Evolutionary conservation across 2,797 vertebrate species (phyloP).

Genomic region (Eidolon dupreanum): DNA sequence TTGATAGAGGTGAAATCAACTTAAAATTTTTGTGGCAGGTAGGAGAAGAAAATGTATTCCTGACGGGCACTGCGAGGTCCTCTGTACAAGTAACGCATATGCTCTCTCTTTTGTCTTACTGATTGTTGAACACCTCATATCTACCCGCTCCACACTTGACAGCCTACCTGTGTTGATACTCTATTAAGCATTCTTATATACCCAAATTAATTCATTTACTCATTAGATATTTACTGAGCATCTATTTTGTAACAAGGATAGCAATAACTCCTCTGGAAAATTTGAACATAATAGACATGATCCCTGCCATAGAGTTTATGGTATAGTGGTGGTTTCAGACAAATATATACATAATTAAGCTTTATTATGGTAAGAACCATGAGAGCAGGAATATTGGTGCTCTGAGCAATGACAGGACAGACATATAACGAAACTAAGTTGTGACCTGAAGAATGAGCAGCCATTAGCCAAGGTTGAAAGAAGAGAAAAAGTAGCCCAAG

Average conservation of each 20-base stretch:
- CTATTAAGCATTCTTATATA: not conserved
- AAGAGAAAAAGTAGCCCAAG: not conserved
- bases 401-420: not conserved
- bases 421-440: not conserved
- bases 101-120: not conserved
- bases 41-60: not conserved
- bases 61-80: not conserved
- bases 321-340: not conserved
- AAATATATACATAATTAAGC: not conserved
- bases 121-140: not conserved
- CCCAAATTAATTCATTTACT: not conserved
- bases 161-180: not conserved
- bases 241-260: not conserved
- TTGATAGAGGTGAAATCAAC: not conserved
- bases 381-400: not conserved
- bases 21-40: not conserved
- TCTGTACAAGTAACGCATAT: not conserved
- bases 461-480: not conserved
- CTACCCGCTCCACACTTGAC: not conserved
- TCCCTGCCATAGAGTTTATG: not conserved
- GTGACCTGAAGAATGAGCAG: not conserved
- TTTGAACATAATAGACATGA: not conserved
- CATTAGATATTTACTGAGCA: not conserved
- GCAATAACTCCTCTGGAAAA: not conserved
- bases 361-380: not conserved